Conservation (phyloP, 2,888 invertebrate species). For the Sinohyriopsis cumingii region DNA sequence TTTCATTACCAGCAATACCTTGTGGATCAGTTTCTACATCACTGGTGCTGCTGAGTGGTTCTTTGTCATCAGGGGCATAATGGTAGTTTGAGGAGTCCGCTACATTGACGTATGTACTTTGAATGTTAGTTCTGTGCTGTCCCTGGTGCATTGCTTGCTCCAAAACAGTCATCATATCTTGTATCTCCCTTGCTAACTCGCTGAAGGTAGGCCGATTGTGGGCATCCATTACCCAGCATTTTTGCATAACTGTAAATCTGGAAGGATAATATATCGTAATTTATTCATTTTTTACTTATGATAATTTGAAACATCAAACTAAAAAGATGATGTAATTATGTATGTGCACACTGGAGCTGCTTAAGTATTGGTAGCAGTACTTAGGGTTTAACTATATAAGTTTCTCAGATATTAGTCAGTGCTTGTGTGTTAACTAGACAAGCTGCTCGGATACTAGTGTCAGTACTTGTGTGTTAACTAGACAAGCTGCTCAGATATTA, state of each 20-base stretch:
- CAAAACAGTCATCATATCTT: slow-evolving; percentile 53
- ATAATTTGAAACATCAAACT: not conserved
- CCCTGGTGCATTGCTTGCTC: slow-evolving; percentile 59
- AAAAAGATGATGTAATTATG: not conserved
- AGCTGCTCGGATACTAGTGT: no score
- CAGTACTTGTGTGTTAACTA: no score
- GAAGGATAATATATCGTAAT: slow-evolving; percentile 2
- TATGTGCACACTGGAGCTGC: not conserved
- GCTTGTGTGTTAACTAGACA: no score
- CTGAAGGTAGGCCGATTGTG: slow-evolving; percentile 55
- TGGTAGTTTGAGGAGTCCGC: slow-evolving; percentile 45
- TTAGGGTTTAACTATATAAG: no score
- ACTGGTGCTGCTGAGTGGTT: no score
- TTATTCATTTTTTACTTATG: not conserved
- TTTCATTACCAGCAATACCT: no score
- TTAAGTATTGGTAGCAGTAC: no score
- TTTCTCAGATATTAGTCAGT: no score
- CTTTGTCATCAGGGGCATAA: slow-evolving; percentile 16
- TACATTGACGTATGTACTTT: slow-evolving; percentile 59
- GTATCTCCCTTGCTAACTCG: slow-evolving; percentile 48
- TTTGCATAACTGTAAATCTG: slow-evolving; percentile 60
- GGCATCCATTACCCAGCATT: slow-evolving; percentile 55
- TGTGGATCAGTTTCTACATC: no score
- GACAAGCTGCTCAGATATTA: no score
- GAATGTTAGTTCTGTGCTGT: slow-evolving; percentile 50